Conservation (phyloP, 2,113 vertebrate genomes). For the Phyllostomus discolor region DNA sequence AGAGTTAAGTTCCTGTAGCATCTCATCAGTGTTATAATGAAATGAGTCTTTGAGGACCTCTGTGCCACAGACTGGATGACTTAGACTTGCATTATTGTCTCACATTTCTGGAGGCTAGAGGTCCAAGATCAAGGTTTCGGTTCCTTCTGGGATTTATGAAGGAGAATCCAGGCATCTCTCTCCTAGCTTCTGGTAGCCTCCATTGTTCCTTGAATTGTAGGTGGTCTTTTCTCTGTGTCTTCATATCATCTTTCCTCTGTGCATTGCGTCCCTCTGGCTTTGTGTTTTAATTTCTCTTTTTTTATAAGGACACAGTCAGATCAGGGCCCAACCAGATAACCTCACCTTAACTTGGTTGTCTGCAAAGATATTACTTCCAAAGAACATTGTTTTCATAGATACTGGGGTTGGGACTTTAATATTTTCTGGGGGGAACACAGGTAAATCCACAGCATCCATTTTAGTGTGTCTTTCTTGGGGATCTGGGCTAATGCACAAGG, state of each 20-base stretch:
- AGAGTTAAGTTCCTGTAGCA: background rate
- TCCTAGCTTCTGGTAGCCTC: background rate
- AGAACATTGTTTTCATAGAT: background rate
- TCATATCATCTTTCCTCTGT: background rate
- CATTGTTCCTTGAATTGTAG: background rate
- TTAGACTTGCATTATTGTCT: background rate
- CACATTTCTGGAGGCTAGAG: background rate
- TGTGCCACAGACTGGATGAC: background rate
- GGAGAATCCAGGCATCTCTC: too few relatives aligned
- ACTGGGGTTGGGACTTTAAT: background rate
- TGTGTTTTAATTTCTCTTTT: background rate
- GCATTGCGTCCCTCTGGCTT: background rate
- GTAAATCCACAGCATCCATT: background rate
- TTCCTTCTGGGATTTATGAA: background rate
- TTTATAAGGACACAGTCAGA: background rate
- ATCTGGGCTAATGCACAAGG: background rate
- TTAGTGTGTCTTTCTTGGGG: background rate
- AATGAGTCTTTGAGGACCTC: background rate
- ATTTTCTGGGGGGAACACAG: background rate
- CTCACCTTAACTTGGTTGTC: background rate
- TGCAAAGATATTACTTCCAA: background rate
- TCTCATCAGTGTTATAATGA: background rate
- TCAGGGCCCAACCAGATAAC: background rate
- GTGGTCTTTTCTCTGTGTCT: background rate
- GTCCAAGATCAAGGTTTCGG: background rate